Conservation (phyloP, 2,888 invertebrate species). For the Autographa pulchrina region DNA sequence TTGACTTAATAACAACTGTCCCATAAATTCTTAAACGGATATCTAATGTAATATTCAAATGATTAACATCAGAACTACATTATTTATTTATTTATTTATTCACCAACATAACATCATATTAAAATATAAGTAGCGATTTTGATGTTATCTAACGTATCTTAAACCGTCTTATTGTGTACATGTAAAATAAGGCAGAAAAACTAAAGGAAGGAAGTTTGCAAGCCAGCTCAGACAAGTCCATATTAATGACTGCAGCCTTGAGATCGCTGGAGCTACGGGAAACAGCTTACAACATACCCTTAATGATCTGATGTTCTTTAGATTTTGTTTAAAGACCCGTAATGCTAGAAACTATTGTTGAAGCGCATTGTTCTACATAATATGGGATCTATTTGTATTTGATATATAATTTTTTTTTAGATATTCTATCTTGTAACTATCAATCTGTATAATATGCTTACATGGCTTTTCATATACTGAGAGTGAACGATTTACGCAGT, state of each 20-base stretch:
- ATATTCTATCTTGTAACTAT: too few species aligned
- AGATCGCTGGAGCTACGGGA: conserved; percentile 25
- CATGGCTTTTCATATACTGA: not conserved
- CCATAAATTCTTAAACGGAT: too few species aligned
- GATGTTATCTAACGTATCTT: too few species aligned
- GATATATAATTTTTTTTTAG: not conserved
- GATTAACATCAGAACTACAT: too few species aligned
- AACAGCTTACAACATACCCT: conserved; percentile 52
- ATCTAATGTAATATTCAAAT: too few species aligned
- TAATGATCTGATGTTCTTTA: conserved; percentile 48
- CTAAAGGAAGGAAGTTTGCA: conserved; percentile 15
- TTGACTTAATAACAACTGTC: too few species aligned
- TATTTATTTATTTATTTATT: too few species aligned
- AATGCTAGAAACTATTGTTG: conserved; percentile 21
- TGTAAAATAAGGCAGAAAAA: conserved; percentile 6
- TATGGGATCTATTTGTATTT: not conserved
- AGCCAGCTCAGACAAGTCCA: conserved; percentile 29
- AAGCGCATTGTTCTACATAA: not conserved
- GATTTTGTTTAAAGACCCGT: conserved; percentile 22
- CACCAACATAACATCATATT: too few species aligned
- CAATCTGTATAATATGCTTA: too few species aligned
- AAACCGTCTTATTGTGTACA: not conserved
- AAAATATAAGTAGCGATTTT: too few species aligned
- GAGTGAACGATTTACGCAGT: not conserved
- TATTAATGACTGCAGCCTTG: conserved; percentile 47